A percentile compares a stretch with the other conserved stretches of the same genome.
These are phyloP conservation scores for Neofelis nebulosa DNA, from an alignment of 2,113 vertebrate genomes.

Conservation along the genomic window DNA sequence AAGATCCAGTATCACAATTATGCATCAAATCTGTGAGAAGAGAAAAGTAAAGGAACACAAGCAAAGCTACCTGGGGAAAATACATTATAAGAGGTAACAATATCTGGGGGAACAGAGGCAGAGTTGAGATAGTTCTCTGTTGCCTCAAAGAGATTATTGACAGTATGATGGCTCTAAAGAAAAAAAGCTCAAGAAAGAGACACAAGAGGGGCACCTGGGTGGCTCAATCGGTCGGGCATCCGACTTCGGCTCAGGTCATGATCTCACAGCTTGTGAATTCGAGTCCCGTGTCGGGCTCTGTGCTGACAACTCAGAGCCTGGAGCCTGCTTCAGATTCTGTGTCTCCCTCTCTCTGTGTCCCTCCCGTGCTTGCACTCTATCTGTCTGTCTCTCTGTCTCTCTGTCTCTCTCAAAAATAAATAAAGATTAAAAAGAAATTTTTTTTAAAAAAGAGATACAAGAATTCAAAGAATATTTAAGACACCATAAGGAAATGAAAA, in stretches of 20 bases:
- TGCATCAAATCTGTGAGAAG: not conserved
- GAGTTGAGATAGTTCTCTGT: not conserved
- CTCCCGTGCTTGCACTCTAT: no score
- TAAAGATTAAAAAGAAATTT: no score
- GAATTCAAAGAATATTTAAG: slow-evolving; percentile 7
- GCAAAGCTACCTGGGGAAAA: not conserved
- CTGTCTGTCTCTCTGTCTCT: no score
- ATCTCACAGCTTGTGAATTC: no score
- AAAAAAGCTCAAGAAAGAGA: not conserved
- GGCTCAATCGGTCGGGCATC: no score
- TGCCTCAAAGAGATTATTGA: not conserved
- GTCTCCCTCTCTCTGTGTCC: no score
- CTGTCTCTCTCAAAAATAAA: no score
- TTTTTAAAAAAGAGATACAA: not conserved
- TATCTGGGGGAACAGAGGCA: not conserved
- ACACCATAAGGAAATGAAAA: not conserved
- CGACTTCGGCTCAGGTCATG: no score
- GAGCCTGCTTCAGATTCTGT: no score
- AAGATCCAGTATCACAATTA: not conserved
- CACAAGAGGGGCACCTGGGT: not conserved
- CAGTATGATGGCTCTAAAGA: not conserved
- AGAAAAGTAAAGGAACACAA: not conserved
- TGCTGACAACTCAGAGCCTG: no score
- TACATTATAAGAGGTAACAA: not conserved
- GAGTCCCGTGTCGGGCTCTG: no score